These are phyloP conservation scores for Epinephelus cyanopodus DNA, from an alignment of 2,113 vertebrate species.

Conservation along the genomic window DNA sequence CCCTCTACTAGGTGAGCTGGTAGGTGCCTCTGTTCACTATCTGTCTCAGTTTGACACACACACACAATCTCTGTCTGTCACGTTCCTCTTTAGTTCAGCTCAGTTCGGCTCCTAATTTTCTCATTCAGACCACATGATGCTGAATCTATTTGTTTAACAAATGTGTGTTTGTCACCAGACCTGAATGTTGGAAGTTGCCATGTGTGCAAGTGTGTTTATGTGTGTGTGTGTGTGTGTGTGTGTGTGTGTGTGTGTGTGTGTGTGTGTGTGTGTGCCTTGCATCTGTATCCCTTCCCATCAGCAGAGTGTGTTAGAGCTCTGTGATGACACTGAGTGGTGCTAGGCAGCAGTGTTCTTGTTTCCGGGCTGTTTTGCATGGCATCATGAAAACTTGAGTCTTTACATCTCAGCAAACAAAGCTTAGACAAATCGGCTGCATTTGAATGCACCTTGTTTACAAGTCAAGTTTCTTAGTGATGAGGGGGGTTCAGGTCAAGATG, in stretches of 20 bases:
- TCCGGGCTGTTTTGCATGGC: constrained; percentile 67
- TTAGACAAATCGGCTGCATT: constrained; percentile 68
- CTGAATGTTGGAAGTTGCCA: neutral
- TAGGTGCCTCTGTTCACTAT: neutral
- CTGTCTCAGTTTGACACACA: neutral
- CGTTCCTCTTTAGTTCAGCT: neutral
- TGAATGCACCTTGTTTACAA: constrained; percentile 81
- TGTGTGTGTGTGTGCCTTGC: too few species aligned
- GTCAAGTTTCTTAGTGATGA: constrained; percentile 76
- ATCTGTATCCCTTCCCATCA: neutral
- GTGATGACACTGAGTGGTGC: neutral
- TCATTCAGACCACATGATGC: constrained; percentile 10
- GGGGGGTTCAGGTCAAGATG: neutral
- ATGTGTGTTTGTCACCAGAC: constrained; percentile 47
- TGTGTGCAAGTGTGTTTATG: neutral
- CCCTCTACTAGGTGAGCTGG: too few species aligned
- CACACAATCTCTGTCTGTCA: neutral
- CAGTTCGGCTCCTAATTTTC: constrained; percentile 4
- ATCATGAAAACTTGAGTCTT: constrained; percentile 32
- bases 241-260: neutral
- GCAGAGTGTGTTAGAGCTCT: neutral
- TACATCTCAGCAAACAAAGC: constrained; percentile 50
- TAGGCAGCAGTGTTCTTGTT: constrained; percentile 6
- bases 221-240: neutral
- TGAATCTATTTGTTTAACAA: constrained; percentile 71